A percentile compares a stretch with the other conserved stretches of the same genome.
Evolutionary conservation across 1,140 invertebrate species (phyloP).

Genomic region (Leptopilina boulardi): DNA sequence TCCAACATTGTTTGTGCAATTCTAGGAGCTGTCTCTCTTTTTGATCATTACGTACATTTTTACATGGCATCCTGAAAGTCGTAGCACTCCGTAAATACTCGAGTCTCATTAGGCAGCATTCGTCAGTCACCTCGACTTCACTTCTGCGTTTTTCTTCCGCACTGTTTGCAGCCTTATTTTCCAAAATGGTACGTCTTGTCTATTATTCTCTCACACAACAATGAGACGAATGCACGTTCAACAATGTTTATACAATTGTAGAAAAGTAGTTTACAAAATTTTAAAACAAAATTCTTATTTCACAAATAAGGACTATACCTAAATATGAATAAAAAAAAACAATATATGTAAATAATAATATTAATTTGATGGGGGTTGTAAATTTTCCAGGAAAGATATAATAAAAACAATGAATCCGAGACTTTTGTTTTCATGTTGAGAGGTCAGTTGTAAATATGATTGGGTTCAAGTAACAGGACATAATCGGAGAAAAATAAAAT

Average conservation of each 20-base stretch:
- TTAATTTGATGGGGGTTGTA: no score
- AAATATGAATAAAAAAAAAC: no score
- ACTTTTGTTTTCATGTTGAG: no score
- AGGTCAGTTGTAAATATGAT: no score
- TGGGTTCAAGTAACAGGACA: no score
- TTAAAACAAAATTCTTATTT: no score
- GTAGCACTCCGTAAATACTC: not conserved
- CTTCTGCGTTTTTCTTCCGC: conserved; percentile 36
- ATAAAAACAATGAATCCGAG: no score
- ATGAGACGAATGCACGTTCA: not conserved
- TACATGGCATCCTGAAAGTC: conserved; percentile 41
- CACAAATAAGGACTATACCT: no score
- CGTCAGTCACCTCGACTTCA: conserved; percentile 62
- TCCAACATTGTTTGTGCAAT: not conserved
- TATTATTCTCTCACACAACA: conserved; percentile 34
- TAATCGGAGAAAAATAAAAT: no score
- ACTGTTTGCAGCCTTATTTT: conserved; percentile 52
- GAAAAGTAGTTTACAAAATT: not conserved
- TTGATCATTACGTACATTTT: conserved; percentile 53
- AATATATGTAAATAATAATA: not conserved
- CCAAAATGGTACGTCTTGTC: conserved; percentile 60
- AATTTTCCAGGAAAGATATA: no score
- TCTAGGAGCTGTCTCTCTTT: conserved; percentile 26
- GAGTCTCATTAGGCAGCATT: conserved; percentile 66
- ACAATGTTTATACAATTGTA: no score